Base-by-base conservation (phyloP, 2,888 invertebrate species). In the Ferdinandea cuprea region DNA sequence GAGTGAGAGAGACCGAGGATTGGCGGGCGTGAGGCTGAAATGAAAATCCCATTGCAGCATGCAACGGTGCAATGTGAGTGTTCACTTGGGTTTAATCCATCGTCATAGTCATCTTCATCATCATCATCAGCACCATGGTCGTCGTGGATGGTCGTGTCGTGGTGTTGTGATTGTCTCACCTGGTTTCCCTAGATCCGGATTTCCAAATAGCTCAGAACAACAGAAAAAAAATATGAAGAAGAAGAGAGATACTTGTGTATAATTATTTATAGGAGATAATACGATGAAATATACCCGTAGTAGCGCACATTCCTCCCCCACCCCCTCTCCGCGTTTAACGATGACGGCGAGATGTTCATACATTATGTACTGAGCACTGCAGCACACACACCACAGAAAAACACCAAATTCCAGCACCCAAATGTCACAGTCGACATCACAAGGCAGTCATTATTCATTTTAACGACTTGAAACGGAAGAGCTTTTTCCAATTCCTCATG, bases 401-500 rank as follows among this genome's bases (percentile, higher is more conserved):
- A 52, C 63, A 73, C 48, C 35, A 40, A 58, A 35, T 52, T 50
- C 44, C 54, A 56, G 73, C 28, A 74, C 56, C 63, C 56, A 68
- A 83, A 63, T 83, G 72, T 83, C 83, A 83, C 83, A 83, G 78
- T 72, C 63, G 77, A 73, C 83, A 72, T 83, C 78, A 73, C 83
- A 83, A 68, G 73, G 83, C 73, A 68, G 72, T 52, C 78, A 61
- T 83, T 83, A 77, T 72, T 83, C 83, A 83, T 83, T 83, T 83
- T 83, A 73, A 78, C 78, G 83, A 83, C 83, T 73, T 56, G 78
- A 78, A 78, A 73, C 78, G 78, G 78, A 83, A 83, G 72, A 83
- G 78, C 78, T 68, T 83, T 81, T 83, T 83, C 78, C 83, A 78
- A 83, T 83, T 83, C 73, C 83, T 78, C 68, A 83, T 83, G 68